Evolutionary conservation across 2,797 vertebrate genomes (phyloP).

Genomic region (Gymnoscopelus microlampas): DNA sequence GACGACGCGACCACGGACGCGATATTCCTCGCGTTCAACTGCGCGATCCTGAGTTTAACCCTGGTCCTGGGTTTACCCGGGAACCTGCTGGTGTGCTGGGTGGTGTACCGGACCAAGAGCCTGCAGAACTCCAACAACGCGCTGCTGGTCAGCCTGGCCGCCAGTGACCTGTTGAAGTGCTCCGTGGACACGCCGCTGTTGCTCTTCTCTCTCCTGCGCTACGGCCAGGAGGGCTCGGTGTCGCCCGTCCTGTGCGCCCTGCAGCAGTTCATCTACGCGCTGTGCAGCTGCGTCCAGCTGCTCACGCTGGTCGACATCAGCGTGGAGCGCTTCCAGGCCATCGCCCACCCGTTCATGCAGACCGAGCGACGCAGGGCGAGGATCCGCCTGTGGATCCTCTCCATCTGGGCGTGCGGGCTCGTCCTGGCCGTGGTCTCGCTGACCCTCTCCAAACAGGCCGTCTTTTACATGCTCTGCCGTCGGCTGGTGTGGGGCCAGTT

Average conservation of each 20-base stretch:
- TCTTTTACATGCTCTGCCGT: conserved; percentile 60
- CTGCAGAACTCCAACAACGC: conserved; percentile 68
- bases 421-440: conserved; percentile 55
- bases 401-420: conserved; percentile 64
- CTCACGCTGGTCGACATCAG: conserved; percentile 74
- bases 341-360: conserved; percentile 65
- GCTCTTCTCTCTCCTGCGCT: conserved; percentile 52
- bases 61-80: conserved; percentile 59
- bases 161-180: conserved; percentile 71
- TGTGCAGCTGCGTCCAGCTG: conserved; percentile 76
- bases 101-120: conserved; percentile 63
- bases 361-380: conserved; percentile 47
- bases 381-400: conserved; percentile 63
- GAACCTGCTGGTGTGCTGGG: conserved; percentile 72
- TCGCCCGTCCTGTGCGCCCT: conserved; percentile 49
- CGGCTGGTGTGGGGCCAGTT: not conserved
- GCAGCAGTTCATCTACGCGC: conserved; percentile 73
- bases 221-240: conserved; percentile 2
- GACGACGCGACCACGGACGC: not conserved
- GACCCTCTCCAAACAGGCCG: conserved; percentile 44
- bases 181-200: conserved; percentile 67
- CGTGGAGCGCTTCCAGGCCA: conserved; percentile 71
- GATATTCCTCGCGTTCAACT: conserved; percentile 57
- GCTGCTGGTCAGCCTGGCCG: conserved; percentile 67
- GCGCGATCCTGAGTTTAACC: conserved; percentile 45